These are phyloP conservation scores for Sepiola atlantica DNA, from an alignment of 2,888 invertebrate species.

Conservation along the genomic window DNA sequence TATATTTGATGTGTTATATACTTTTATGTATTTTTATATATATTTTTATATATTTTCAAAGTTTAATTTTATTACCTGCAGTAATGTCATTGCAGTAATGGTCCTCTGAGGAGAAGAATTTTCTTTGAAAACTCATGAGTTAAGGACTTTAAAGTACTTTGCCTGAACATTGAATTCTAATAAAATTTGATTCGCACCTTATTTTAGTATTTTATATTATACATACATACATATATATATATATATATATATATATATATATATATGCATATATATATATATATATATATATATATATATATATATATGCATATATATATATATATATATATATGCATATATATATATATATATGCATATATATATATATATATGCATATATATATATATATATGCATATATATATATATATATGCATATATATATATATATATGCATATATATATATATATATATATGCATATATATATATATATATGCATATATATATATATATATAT, in stretches of 20 bases:
- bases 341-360: constrained; percentile 1
- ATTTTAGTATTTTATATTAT: too few relatives aligned
- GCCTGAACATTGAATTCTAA: too few relatives aligned
- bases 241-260: too few relatives aligned
- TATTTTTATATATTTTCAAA: too few relatives aligned
- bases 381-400: constrained; percentile 47
- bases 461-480: not conserved
- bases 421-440: constrained; percentile 34
- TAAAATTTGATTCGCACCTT: too few relatives aligned
- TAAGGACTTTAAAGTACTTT: too few relatives aligned
- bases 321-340: not conserved
- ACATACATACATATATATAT: not conserved
- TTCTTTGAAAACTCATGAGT: too few relatives aligned
- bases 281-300: not conserved
- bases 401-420: constrained; percentile 15
- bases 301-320: not conserved
- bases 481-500: not conserved
- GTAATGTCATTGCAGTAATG: too few relatives aligned
- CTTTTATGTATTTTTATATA: too few relatives aligned
- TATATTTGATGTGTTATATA: too few relatives aligned
- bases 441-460: not conserved
- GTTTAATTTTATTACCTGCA: too few relatives aligned
- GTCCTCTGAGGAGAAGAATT: too few relatives aligned
- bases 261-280: not conserved
- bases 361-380: not conserved